Conservation (phyloP, 2,113 vertebrate species). For the Bos javanicus region DNA sequence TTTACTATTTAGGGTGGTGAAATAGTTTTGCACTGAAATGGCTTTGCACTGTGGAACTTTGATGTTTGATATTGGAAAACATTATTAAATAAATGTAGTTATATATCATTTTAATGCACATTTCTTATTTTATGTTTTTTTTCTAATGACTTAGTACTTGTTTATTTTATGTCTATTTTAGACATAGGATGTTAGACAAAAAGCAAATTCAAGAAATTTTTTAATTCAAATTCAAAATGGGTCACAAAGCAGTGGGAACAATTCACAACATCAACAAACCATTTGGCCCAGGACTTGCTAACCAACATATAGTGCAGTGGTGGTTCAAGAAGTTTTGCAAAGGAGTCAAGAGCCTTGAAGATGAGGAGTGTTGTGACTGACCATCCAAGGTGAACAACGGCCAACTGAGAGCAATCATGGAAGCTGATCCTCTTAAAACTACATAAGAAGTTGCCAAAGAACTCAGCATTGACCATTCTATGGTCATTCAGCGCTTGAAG, state of each 20-base stretch:
- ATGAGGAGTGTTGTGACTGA: neutral
- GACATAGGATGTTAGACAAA: neutral
- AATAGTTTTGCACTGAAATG: neutral
- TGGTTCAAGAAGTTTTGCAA: neutral
- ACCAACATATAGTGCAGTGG: neutral
- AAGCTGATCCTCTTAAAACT: neutral
- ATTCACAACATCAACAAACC: neutral
- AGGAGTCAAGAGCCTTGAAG: neutral
- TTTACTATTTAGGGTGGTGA: neutral
- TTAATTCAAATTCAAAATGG: neutral
- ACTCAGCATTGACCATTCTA: neutral
- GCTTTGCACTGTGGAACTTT: neutral
- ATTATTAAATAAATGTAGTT: neutral
- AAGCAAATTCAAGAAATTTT: neutral
- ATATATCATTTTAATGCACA: neutral
- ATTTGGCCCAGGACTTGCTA: neutral
- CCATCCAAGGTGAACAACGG: neutral
- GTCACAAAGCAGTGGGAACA: neutral
- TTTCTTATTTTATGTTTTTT: neutral
- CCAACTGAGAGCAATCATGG: neutral
- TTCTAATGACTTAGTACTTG: neutral
- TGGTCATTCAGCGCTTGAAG: neutral
- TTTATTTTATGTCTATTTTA: neutral
- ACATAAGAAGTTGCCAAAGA: neutral
- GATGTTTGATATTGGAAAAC: neutral